Evolutionary conservation across 2,797 vertebrate genomes (phyloP).

Genomic region (Microcaecilia unicolor): DNA sequence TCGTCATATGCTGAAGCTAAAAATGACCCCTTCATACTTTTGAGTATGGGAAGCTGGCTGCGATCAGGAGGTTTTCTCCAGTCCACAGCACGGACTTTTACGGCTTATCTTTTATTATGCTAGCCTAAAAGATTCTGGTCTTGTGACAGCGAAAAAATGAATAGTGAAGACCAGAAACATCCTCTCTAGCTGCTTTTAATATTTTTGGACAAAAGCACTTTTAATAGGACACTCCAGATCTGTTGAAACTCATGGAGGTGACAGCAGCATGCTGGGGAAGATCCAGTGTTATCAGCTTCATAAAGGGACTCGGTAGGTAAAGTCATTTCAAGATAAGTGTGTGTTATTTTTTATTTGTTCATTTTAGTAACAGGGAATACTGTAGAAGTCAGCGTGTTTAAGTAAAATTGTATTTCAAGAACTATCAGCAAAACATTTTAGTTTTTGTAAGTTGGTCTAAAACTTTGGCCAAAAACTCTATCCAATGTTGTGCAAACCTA

Average conservation of each 20-base stretch:
- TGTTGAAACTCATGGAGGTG: slow-evolving; percentile 73
- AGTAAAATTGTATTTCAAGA: background rate
- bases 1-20: slow-evolving; percentile 78
- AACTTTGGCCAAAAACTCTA: background rate
- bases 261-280: slow-evolving; percentile 85
- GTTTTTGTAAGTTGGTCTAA: background rate
- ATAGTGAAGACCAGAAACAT: slow-evolving; percentile 4
- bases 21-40: slow-evolving; percentile 79
- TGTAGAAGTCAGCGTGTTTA: no score
- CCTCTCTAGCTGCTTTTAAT: slow-evolving; percentile 4
- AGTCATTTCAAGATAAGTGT: slow-evolving; percentile 1
- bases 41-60: slow-evolving; percentile 64
- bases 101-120: background rate
- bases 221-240: slow-evolving; percentile 24
- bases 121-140: background rate
- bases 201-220: slow-evolving; percentile 31
- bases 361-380: background rate
- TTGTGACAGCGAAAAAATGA: slow-evolving; percentile 1
- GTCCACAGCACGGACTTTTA: slow-evolving; percentile 17
- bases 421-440: background rate
- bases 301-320: slow-evolving; percentile 90
- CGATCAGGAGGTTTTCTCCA: slow-evolving; percentile 55
- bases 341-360: background rate
- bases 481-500: background rate
- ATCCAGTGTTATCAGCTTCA: slow-evolving; percentile 84